Conservation (phyloP, 2,888 invertebrate genomes). For the Pyralis farinalis region DNA sequence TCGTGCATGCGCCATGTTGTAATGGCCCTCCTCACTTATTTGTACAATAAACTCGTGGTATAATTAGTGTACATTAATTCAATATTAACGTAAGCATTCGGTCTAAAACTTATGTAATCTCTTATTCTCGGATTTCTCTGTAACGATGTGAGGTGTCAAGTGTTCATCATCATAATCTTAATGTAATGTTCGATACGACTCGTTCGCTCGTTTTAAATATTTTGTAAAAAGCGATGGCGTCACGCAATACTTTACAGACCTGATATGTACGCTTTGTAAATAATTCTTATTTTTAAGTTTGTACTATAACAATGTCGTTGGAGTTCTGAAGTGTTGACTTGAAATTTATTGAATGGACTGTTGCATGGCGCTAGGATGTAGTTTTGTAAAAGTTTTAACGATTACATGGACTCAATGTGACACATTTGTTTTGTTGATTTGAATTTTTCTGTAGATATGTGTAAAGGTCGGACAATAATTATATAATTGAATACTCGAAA, state of each 20-base stretch:
- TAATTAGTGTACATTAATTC: constrained; percentile 25
- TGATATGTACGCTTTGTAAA: constrained; percentile 72
- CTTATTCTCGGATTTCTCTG: constrained; percentile 19
- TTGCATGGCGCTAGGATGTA: constrained; percentile 26
- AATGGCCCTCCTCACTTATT: constrained; percentile 20
- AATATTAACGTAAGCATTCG: constrained; percentile 25
- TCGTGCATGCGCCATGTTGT: constrained; percentile 19
- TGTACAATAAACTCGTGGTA: constrained; percentile 23
- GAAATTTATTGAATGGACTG: constrained; percentile 26
- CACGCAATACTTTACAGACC: constrained; percentile 44
- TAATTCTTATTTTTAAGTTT: constrained; percentile 71
- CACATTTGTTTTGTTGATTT: constrained; percentile 35
- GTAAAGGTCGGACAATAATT: constrained; percentile 76
- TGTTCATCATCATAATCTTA: constrained; percentile 53
- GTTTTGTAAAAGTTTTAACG: constrained; percentile 23
- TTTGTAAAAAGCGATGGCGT: constrained; percentile 32
- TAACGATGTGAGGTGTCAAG: constrained; percentile 51
- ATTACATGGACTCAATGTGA: constrained; percentile 31
- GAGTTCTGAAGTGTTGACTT: constrained; percentile 39
- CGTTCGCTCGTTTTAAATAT: constrained; percentile 28
- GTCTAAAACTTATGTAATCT: constrained; percentile 27
- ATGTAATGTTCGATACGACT: constrained; percentile 38
- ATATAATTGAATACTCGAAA: constrained; percentile 49
- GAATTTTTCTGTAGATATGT: constrained; percentile 60
- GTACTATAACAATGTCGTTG: constrained; percentile 64